Percentiles rank a stretch among this genome's conserved stretches.
These are phyloP conservation scores for Drosophila demipolita DNA, from an alignment of 2,888 invertebrate genomes.

Conservation along the genomic window DNA sequence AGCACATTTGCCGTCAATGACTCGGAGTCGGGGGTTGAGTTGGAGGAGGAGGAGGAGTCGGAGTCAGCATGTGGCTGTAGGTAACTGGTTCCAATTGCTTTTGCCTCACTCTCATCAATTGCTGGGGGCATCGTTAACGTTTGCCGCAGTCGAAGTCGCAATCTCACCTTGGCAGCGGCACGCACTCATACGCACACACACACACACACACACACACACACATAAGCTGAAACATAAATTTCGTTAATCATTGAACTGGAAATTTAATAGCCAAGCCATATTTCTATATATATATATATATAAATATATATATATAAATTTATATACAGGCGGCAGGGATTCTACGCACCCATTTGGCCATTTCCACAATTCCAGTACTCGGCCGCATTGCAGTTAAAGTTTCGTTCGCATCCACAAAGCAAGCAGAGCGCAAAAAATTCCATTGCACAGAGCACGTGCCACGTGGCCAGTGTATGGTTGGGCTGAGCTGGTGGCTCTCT, in stretches of 20 bases:
- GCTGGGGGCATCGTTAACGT: slow-evolving; percentile 51
- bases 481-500: slow-evolving; percentile 37
- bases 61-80: slow-evolving; percentile 14
- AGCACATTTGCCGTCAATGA: background rate
- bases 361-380: slow-evolving; percentile 1
- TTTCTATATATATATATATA: slow-evolving; percentile 6
- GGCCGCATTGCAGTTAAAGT: slow-evolving; percentile 57
- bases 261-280: slow-evolving; percentile 75
- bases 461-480: slow-evolving; percentile 59
- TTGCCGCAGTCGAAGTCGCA: slow-evolving; percentile 16
- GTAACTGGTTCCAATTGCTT: slow-evolving; percentile 29
- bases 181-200: slow-evolving; percentile 56
- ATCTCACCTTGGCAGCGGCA: slow-evolving; percentile 67
- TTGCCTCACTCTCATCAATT: slow-evolving; percentile 11
- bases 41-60: slow-evolving; percentile 4
- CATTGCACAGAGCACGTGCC: slow-evolving; percentile 77
- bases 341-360: slow-evolving; percentile 19
- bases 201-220: slow-evolving; percentile 12
- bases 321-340: slow-evolving; percentile 42
- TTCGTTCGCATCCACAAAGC: slow-evolving; percentile 41
- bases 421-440: slow-evolving; percentile 60
- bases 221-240: slow-evolving; percentile 77
- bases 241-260: slow-evolving; percentile 80
- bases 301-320: background rate
- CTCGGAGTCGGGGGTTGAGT: background rate